A percentile compares a stretch with the other conserved stretches of the same genome.
These are phyloP conservation scores for Nudaria mundana DNA, from an alignment of 2,888 invertebrate genomes.

Conservation along the genomic window DNA sequence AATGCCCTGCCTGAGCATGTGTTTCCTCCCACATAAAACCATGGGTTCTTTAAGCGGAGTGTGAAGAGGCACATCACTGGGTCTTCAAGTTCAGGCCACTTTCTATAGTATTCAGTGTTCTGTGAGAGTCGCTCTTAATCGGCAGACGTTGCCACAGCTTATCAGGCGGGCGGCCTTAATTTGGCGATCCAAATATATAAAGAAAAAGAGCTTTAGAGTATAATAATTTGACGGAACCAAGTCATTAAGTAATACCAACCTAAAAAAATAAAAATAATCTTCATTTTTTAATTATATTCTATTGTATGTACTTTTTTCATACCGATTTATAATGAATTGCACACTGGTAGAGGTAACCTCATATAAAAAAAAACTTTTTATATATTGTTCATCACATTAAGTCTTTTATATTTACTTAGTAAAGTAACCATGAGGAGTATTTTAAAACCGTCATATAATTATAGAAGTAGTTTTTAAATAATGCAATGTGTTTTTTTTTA, in stretches of 20 bases:
- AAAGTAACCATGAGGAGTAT: constrained; percentile 14
- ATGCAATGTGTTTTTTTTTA: constrained; percentile 16
- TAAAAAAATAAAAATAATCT: constrained; percentile 28
- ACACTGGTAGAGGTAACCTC: constrained; percentile 3
- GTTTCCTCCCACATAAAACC: too few relatives aligned
- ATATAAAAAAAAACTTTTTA: neutral
- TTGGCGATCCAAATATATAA: too few relatives aligned
- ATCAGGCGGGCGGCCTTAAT: too few relatives aligned
- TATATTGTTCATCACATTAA: constrained; percentile 6
- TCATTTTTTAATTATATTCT: constrained; percentile 25
- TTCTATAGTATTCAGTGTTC: too few relatives aligned
- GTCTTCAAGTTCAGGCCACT: too few relatives aligned
- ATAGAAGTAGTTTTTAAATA: constrained; percentile 9
- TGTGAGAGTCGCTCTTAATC: too few relatives aligned
- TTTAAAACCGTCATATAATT: constrained; percentile 11
- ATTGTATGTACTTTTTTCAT: constrained; percentile 20
- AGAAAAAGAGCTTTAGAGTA: too few relatives aligned
- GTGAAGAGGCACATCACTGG: too few relatives aligned
- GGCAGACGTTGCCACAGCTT: too few relatives aligned
- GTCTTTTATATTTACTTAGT: constrained; percentile 3
- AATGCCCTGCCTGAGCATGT: too few relatives aligned
- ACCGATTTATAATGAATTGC: constrained; percentile 8
- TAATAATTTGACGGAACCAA: constrained; percentile 29
- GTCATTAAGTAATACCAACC: constrained; percentile 34
- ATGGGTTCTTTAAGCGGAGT: too few relatives aligned